Evolutionary conservation across 2,113 vertebrate genomes (phyloP).

Genomic region (Anguilla rostrata): DNA sequence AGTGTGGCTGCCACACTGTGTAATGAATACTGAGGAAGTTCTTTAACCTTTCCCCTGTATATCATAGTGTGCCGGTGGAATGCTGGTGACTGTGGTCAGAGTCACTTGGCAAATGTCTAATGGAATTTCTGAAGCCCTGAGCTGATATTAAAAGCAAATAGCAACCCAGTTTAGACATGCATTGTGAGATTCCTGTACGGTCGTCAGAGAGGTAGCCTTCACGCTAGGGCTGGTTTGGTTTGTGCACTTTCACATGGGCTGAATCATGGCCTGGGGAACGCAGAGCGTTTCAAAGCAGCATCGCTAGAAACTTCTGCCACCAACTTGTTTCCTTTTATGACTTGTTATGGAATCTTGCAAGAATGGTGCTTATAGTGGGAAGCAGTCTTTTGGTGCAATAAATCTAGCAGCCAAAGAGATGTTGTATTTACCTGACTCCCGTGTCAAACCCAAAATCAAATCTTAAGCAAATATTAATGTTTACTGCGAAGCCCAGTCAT

Average conservation of each 20-base stretch:
- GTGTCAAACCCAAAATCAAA: not conserved
- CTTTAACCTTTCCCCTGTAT: not conserved
- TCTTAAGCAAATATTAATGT: not conserved
- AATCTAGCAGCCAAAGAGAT: not conserved
- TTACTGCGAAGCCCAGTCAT: not conserved
- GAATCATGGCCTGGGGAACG: not conserved
- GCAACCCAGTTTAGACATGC: not conserved
- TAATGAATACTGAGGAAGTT: constrained; percentile 1
- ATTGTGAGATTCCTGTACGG: constrained; percentile 15
- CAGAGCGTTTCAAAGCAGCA: not conserved
- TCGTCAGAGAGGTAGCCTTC: not conserved
- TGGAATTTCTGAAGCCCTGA: not conserved
- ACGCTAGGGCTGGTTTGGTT: not conserved
- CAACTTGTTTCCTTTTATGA: not conserved
- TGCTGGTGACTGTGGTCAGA: not conserved
- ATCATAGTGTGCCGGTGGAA: not conserved
- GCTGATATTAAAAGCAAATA: constrained; percentile 15
- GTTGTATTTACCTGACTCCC: not conserved
- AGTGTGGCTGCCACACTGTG: not conserved
- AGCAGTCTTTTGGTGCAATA: not conserved
- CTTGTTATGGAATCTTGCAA: not conserved
- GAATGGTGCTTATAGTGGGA: not conserved
- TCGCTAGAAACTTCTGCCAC: not conserved
- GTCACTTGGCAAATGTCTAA: not conserved
- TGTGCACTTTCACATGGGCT: not conserved